Evolutionary conservation across 2,113 vertebrate species (phyloP), one percentile per base, ranked within the genome.

Genomic region (Cyprinodon variegatus): DNA sequence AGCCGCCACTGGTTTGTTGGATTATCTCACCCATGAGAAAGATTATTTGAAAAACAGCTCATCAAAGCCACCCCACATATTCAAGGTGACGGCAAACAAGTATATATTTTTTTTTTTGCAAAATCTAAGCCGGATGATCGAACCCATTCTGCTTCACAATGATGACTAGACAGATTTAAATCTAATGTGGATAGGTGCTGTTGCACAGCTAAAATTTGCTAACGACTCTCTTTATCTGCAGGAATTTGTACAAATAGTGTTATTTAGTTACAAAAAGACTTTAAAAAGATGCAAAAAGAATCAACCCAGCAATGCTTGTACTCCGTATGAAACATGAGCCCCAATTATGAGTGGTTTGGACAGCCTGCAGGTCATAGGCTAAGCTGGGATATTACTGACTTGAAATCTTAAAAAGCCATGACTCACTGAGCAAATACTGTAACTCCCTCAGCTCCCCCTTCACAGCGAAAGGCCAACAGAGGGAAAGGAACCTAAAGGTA

Each of bases 311-410:
- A n/a, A 45, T 60, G 39, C 68, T 46, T 80, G 73, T 79, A 60
- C 76, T 67, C 81, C 38, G 57, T 46, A 76, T 78, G 72, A 85
- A 79, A 81, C 66, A 90, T 75, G 75, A 88, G 70, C 64, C 82
- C 50, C 74, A 68, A 83, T 86, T 79, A 80, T 71, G 78, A 77
- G 75, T 70, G 83, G 70, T 66, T 70, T 64, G 75, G 68, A 74
- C 50, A 70, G 68, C 77, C 37, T 36, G n/a, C 45, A 68, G 79
- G 77, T 70, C 84, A 84, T 72, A 50, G 68, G 81, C 74, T 79
- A 75, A 80, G 76, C 78, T 74, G 77, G 74, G 77, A 83, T 74
- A 74, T 87, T 76, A 79, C 77, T 86, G 83, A 86, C 86, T 81
- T 65, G 45, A 60, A 78, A 65, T 77, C 73, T 72, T 68, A 74